Evolutionary conservation across 2,888 invertebrate genomes (phyloP).

Genomic region (Agrilus biguttatus): DNA sequence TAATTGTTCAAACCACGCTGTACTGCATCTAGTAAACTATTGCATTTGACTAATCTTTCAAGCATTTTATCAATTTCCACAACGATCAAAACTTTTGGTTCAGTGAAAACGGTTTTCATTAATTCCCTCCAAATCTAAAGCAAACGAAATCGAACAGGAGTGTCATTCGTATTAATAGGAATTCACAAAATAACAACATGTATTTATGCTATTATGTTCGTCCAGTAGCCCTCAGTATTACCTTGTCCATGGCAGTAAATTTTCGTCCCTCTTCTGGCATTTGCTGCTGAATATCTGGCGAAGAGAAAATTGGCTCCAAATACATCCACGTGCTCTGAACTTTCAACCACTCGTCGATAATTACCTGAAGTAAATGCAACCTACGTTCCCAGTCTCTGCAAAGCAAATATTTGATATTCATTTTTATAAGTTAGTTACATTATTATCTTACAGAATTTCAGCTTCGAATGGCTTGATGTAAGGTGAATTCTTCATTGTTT

Average conservation of each 20-base stretch:
- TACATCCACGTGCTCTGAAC: slow-evolving; percentile 97
- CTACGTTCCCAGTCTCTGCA: slow-evolving; percentile 82
- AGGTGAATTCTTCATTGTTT: slow-evolving; percentile 94
- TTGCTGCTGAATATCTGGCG: slow-evolving; percentile 93
- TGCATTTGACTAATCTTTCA: slow-evolving; percentile 77
- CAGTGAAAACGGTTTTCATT: slow-evolving; percentile 67
- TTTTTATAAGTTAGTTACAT: not conserved
- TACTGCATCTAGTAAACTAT: slow-evolving; percentile 74
- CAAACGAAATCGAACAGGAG: no score
- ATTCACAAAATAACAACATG: no score
- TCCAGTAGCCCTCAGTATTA: slow-evolving; percentile 17
- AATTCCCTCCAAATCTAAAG: slow-evolving; percentile 82
- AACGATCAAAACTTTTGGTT: slow-evolving; percentile 71
- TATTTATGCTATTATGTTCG: no score
- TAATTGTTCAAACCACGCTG: slow-evolving; percentile 89
- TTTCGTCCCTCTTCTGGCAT: slow-evolving; percentile 94
- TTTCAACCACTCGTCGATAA: slow-evolving; percentile 88
- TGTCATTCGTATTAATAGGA: no score
- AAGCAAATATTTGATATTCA: slow-evolving; percentile 9
- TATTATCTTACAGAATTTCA: slow-evolving; percentile 50
- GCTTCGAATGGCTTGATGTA: slow-evolving; percentile 91
- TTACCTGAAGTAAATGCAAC: slow-evolving; percentile 74
- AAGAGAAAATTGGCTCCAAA: slow-evolving; percentile 90
- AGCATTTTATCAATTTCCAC: slow-evolving; percentile 86
- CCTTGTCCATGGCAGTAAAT: slow-evolving; percentile 91